These are phyloP conservation scores for Chionis minor DNA, from an alignment of 2,113 vertebrate species.

Conservation along the genomic window DNA sequence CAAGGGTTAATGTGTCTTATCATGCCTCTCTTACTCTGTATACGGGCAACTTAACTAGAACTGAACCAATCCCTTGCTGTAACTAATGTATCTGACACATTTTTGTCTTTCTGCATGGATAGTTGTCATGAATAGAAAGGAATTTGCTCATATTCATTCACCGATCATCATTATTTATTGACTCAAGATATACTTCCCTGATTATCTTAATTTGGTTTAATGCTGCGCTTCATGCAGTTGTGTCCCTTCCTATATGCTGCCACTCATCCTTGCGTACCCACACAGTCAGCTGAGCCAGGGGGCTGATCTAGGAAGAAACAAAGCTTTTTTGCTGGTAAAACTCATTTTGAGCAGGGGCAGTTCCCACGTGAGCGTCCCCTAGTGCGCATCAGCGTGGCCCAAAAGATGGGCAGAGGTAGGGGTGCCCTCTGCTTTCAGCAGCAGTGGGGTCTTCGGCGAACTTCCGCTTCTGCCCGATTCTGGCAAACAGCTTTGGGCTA, in stretches of 20 bases:
- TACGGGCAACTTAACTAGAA: background rate
- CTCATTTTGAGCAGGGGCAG: background rate
- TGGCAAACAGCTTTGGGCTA: background rate
- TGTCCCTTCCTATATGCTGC: background rate
- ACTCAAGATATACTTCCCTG: background rate
- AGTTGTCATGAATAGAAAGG: background rate
- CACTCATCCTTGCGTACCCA: background rate
- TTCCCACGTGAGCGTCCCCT: background rate
- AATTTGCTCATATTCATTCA: background rate
- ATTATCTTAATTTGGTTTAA: background rate
- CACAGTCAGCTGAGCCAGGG: background rate
- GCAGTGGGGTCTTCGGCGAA: background rate
- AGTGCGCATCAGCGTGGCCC: background rate
- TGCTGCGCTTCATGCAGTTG: background rate
- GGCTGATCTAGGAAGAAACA: background rate
- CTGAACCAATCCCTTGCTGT: background rate
- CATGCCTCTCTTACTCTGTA: background rate
- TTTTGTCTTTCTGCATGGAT: background rate
- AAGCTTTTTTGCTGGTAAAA: background rate
- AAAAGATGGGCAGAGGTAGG: background rate
- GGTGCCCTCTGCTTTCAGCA: background rate
- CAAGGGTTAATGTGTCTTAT: slow-evolving; percentile 27
- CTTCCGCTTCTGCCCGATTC: background rate
- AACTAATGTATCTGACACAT: background rate
- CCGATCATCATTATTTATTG: background rate